These are phyloP conservation scores for Drosophila subpulchrella DNA, from an alignment of 1,140 invertebrate genomes.

Conservation along the genomic window DNA sequence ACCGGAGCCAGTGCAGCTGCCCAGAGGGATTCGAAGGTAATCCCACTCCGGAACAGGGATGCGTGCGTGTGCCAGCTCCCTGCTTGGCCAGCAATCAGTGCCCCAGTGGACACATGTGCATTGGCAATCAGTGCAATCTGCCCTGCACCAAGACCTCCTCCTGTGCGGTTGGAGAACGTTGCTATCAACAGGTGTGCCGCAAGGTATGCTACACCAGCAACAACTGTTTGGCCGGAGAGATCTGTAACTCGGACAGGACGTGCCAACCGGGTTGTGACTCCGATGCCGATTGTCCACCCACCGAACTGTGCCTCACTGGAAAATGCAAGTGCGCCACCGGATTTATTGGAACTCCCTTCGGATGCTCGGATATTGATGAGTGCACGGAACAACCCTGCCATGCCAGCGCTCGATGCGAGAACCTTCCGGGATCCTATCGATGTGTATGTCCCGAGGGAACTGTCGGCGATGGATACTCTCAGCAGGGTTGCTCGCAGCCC, in stretches of 20 bases:
- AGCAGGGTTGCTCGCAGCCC: slow-evolving; percentile 89
- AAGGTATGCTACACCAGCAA: slow-evolving; percentile 95
- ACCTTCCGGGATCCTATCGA: slow-evolving; percentile 91
- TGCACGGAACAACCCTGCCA: slow-evolving; percentile 93
- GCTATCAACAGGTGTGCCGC: slow-evolving; percentile 90
- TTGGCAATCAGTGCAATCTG: slow-evolving; percentile 90
- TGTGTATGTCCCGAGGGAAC: slow-evolving; percentile 91
- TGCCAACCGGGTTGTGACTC: slow-evolving; percentile 93
- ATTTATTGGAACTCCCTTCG: slow-evolving; percentile 88
- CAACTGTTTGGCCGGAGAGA: slow-evolving; percentile 94
- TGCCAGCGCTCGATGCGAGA: slow-evolving; percentile 90
- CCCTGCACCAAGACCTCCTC: slow-evolving; percentile 89
- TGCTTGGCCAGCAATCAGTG: slow-evolving; percentile 89
- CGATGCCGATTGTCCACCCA: slow-evolving; percentile 91
- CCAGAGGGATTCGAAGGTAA: slow-evolving; percentile 93
- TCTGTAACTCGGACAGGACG: slow-evolving; percentile 91
- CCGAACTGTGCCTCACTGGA: slow-evolving; percentile 91
- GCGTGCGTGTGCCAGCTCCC: slow-evolving; percentile 89
- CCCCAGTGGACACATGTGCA: slow-evolving; percentile 90
- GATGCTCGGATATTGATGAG: slow-evolving; percentile 92
- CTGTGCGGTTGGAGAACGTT: slow-evolving; percentile 94
- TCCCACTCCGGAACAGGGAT: slow-evolving; percentile 95
- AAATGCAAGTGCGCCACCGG: slow-evolving; percentile 92
- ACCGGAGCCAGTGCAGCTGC: slow-evolving; percentile 90
- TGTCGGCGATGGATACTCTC: slow-evolving; percentile 91